Evolutionary conservation across 2,888 invertebrate genomes (phyloP).

Genomic region (Mimachlamys varia): DNA sequence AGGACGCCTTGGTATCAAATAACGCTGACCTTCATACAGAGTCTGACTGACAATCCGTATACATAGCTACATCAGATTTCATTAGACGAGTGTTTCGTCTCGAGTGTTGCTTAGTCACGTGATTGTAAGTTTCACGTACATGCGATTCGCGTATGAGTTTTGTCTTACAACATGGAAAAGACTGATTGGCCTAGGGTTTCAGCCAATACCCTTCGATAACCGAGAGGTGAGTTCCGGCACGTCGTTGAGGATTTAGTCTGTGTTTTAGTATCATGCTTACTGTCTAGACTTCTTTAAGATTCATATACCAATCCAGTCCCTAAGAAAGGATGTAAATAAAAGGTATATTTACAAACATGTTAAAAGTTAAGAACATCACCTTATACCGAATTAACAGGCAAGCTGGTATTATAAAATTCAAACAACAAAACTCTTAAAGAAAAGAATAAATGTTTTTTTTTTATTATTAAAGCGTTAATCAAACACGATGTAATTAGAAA

Average conservation of each 20-base stretch:
- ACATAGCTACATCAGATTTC: not conserved
- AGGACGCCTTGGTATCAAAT: not conserved
- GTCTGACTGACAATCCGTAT: not conserved
- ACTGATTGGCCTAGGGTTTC: not conserved
- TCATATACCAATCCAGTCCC: too few relatives aligned
- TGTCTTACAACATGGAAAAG: not conserved
- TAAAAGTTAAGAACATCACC: too few relatives aligned
- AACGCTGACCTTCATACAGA: not conserved
- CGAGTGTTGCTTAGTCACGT: not conserved
- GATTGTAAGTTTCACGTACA: not conserved
- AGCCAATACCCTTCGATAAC: not conserved
- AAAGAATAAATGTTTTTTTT: too few relatives aligned
- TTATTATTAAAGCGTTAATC: too few relatives aligned
- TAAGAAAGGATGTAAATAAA: too few relatives aligned
- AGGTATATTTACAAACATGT: too few relatives aligned
- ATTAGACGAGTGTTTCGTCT: not conserved
- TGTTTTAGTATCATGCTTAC: not conserved
- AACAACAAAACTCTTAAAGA: too few relatives aligned
- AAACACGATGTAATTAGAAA: too few relatives aligned
- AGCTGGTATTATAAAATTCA: too few relatives aligned
- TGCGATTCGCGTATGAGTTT: not conserved
- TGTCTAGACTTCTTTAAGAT: not conserved
- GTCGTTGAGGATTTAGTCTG: too few relatives aligned
- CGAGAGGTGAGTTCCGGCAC: too few relatives aligned
- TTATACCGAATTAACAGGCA: too few relatives aligned